Evolutionary conservation across 1,140 invertebrate genomes (phyloP).

Genomic region (Zaprionus camerounensis): DNA sequence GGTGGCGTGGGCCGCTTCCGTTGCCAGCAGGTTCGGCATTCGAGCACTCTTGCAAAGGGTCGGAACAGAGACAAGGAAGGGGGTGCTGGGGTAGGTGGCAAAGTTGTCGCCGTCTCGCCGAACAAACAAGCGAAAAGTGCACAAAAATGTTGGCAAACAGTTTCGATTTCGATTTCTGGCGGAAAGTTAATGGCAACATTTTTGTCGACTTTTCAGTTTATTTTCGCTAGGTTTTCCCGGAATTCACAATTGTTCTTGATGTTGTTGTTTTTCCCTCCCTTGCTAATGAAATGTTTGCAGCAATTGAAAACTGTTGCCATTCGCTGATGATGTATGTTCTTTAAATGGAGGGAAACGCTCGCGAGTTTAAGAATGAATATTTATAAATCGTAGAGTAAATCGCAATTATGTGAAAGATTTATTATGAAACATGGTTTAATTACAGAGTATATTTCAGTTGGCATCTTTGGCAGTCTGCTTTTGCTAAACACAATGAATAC

Average conservation of each 20-base stretch:
- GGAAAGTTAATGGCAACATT: conserved; percentile 66
- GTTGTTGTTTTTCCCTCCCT: conserved; percentile 2
- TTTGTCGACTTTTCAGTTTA: conserved; percentile 76
- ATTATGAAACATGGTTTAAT: too few relatives aligned
- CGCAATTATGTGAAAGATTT: too few relatives aligned
- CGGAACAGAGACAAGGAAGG: not conserved
- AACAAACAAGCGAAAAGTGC: conserved; percentile 55
- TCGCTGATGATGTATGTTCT: conserved; percentile 40
- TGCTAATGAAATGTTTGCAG: conserved; percentile 56
- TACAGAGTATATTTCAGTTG: not conserved
- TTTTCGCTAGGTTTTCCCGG: conserved; percentile 34
- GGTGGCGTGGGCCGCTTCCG: conserved; percentile 52
- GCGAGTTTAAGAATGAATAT: not conserved
- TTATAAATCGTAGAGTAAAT: not conserved
- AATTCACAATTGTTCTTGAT: conserved; percentile 24
- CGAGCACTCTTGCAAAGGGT: not conserved
- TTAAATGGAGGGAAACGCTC: not conserved
- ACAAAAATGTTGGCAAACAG: conserved; percentile 77
- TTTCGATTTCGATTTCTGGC: conserved; percentile 76
- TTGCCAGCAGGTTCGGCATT: conserved; percentile 37
- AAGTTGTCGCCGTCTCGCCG: conserved; percentile 46
- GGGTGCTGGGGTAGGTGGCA: not conserved
- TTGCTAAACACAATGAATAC: conserved; percentile 42
- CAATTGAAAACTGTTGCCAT: conserved; percentile 75
- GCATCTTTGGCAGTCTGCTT: too few relatives aligned